Percentiles rank a stretch among this genome's conserved stretches.
These are phyloP conservation scores for Thoracochromis brauschi DNA, from an alignment of 2,113 vertebrate genomes.

Conservation along the genomic window DNA sequence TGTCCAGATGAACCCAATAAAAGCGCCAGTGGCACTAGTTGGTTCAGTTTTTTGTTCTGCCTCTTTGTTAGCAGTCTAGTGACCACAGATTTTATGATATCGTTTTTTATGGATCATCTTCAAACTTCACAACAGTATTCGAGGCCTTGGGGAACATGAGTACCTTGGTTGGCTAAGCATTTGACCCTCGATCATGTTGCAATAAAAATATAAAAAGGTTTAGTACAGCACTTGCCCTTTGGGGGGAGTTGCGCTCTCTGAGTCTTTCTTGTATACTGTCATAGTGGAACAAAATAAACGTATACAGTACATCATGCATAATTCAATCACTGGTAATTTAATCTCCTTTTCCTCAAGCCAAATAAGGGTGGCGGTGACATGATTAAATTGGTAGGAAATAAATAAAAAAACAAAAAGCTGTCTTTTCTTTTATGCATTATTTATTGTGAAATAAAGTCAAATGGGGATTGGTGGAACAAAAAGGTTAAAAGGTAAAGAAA, in stretches of 20 bases:
- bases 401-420: not conserved
- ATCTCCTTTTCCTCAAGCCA: not conserved
- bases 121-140: not conserved
- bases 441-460: not conserved
- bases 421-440: not conserved
- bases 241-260: not conserved
- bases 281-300: not conserved
- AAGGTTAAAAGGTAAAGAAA: not conserved
- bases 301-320: not conserved
- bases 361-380: not conserved
- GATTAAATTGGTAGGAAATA: not conserved
- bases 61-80: not conserved
- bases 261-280: not conserved
- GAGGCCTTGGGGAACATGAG: not conserved
- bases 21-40: not conserved
- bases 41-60: not conserved
- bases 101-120: not conserved
- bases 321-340: not conserved
- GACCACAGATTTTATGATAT: not conserved
- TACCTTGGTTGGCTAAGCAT: not conserved
- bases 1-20: not conserved
- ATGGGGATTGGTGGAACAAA: not conserved
- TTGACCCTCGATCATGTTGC: not conserved
- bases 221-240: not conserved
- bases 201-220: not conserved